Conservation (phyloP, 2,888 invertebrate genomes). For the Desoria tigrina region DNA sequence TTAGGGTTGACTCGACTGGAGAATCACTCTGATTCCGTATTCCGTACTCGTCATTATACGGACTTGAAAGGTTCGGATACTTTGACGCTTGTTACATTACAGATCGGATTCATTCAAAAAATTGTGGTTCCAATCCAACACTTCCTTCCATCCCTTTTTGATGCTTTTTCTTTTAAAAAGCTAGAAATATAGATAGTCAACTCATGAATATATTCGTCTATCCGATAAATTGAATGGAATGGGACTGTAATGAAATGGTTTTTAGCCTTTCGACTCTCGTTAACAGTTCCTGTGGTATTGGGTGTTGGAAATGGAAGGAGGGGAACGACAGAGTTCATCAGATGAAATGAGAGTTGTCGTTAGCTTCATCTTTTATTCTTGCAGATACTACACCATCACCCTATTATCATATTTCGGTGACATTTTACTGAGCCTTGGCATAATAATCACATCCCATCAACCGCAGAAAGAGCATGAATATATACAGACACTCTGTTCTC, state of each 20-base stretch:
- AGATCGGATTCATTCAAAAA: too few species aligned
- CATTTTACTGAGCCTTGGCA: neutral
- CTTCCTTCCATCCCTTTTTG: too few species aligned
- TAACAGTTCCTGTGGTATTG: neutral
- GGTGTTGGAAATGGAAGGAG: neutral
- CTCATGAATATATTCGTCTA: too few species aligned
- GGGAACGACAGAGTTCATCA: neutral
- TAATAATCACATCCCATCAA: conserved; percentile 16
- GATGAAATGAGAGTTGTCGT: conserved; percentile 8
- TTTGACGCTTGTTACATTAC: too few species aligned
- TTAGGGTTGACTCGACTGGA: too few species aligned
- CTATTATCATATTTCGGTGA: conserved; percentile 10
- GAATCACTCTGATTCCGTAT: too few species aligned
- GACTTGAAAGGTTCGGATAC: too few species aligned
- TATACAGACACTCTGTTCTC: neutral
- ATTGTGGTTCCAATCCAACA: too few species aligned
- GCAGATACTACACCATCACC: neutral
- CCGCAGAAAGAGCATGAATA: conserved; percentile 1
- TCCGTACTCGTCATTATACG: too few species aligned
- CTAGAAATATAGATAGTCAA: too few species aligned
- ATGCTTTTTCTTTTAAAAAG: too few species aligned
- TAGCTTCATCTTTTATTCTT: neutral
- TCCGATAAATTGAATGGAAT: neutral
- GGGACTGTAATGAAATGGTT: neutral
- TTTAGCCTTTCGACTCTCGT: neutral